Conservation (phyloP, 2,797 vertebrate genomes). For the Brachyalestes nurse region DNA sequence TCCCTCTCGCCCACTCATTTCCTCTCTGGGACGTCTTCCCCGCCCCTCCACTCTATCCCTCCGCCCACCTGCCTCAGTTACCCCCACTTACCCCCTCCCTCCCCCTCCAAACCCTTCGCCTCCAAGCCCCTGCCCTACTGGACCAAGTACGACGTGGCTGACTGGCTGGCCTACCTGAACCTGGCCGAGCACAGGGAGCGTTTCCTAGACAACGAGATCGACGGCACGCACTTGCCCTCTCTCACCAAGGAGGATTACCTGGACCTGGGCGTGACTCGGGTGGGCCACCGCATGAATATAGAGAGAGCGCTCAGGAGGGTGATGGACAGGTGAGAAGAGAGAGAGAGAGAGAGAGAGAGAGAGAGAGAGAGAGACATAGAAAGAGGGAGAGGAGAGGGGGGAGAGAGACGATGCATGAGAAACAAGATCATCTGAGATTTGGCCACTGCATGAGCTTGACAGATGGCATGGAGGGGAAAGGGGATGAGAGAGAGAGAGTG, state of each 20-base stretch:
- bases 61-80: constrained; percentile 84
- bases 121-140: constrained; percentile 93
- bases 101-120: constrained; percentile 92
- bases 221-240: constrained; percentile 91
- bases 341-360: constrained; percentile 31
- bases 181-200: constrained; percentile 90
- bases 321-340: constrained; percentile 86
- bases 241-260: constrained; percentile 95
- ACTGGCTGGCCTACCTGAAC: constrained; percentile 93
- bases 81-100: constrained; percentile 78
- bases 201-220: constrained; percentile 96
- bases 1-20: constrained; percentile 92
- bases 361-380: constrained; percentile 1
- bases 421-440: constrained; percentile 38
- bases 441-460: constrained; percentile 48
- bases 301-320: constrained; percentile 89
- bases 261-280: constrained; percentile 92
- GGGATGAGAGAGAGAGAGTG: constrained; percentile 33
- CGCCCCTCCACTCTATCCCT: constrained; percentile 82
- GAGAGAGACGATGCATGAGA: constrained; percentile 34
- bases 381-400: constrained; percentile 12
- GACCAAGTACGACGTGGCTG: constrained; percentile 96
- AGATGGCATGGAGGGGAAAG: constrained; percentile 30
- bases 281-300: constrained; percentile 97
- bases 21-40: constrained; percentile 80